Conservation (phyloP, 1,140 invertebrate genomes). For the Drosophila insularis region DNA sequence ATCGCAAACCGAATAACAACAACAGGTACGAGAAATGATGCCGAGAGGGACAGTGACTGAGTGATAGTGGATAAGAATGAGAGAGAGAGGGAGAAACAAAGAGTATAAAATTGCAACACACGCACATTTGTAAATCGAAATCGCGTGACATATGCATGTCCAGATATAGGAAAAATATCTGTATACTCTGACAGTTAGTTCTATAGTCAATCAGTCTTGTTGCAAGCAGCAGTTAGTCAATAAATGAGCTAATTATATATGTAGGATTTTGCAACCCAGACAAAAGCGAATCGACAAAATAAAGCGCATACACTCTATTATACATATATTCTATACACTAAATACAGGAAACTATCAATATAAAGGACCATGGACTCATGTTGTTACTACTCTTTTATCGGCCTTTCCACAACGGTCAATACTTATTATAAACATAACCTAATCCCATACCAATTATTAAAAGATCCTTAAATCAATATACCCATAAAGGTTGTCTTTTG, state of each 20-base stretch:
- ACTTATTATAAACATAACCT: no score
- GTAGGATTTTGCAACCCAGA: slow-evolving; percentile 38
- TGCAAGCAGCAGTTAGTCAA: slow-evolving; percentile 65
- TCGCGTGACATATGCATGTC: slow-evolving; percentile 23
- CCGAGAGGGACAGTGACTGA: background rate
- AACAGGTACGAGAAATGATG: slow-evolving; percentile 17
- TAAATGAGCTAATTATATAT: slow-evolving; percentile 76
- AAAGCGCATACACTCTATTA: slow-evolving; percentile 4
- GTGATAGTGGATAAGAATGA: background rate
- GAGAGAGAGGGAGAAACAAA: slow-evolving; percentile 23
- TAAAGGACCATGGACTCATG: no score
- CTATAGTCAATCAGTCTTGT: slow-evolving; percentile 38
- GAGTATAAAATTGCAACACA: slow-evolving; percentile 57
- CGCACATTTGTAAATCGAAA: slow-evolving; percentile 65
- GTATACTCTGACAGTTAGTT: slow-evolving; percentile 32
- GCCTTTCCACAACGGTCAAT: no score
- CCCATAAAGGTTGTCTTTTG: background rate
- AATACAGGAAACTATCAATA: slow-evolving; percentile 25
- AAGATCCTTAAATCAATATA: no score
- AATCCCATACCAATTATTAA: no score
- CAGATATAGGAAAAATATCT: slow-evolving; percentile 21
- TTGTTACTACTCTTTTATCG: no score
- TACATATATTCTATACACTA: background rate
- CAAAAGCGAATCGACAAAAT: slow-evolving; percentile 28
- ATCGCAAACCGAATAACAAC: slow-evolving; percentile 27